Evolutionary conservation across 2,113 vertebrate genomes (phyloP).

Genomic region (Peromyscus polionotus): DNA sequence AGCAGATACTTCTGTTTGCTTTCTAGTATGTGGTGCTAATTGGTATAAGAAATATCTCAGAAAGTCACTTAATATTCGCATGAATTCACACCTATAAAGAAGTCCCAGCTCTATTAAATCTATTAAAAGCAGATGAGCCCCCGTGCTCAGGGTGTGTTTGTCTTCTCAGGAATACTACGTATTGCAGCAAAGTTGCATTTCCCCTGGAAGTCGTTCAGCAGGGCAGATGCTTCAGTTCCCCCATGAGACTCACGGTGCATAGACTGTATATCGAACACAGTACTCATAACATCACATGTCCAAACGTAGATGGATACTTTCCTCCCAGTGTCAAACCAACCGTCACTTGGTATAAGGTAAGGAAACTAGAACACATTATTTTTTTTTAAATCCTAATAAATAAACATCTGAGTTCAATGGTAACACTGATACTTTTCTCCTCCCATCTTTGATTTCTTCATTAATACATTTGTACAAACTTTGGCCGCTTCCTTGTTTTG

Average conservation of each 20-base stretch:
- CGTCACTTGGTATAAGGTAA: conserved; percentile 92
- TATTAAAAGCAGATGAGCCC: not conserved
- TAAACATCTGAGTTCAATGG: not conserved
- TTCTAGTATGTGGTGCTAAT: not conserved
- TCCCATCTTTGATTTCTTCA: conserved; percentile 8
- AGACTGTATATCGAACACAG: conserved; percentile 85
- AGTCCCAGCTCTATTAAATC: not conserved
- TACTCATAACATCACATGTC: conserved; percentile 88
- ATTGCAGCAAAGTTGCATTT: conserved; percentile 93
- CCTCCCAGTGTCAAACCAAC: conserved; percentile 84
- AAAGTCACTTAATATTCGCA: not conserved
- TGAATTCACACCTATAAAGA: not conserved
- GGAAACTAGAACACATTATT: conserved; percentile 27
- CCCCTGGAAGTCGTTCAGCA: conserved; percentile 90
- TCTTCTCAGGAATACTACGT: conserved; percentile 91
- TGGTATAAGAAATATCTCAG: not conserved
- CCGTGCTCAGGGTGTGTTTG: not conserved
- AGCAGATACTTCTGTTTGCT: not conserved
- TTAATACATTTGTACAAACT: not conserved
- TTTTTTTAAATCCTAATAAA: not conserved
- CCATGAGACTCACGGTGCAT: conserved; percentile 75
- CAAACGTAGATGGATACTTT: conserved; percentile 89
- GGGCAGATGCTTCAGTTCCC: conserved; percentile 86
- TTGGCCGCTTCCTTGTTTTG: not conserved
- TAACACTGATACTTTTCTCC: not conserved